A percentile compares a stretch with the other conserved stretches of the same genome.
Evolutionary conservation across 2,797 vertebrate species (phyloP).

Genomic region (Otolemur crassicaudatus): DNA sequence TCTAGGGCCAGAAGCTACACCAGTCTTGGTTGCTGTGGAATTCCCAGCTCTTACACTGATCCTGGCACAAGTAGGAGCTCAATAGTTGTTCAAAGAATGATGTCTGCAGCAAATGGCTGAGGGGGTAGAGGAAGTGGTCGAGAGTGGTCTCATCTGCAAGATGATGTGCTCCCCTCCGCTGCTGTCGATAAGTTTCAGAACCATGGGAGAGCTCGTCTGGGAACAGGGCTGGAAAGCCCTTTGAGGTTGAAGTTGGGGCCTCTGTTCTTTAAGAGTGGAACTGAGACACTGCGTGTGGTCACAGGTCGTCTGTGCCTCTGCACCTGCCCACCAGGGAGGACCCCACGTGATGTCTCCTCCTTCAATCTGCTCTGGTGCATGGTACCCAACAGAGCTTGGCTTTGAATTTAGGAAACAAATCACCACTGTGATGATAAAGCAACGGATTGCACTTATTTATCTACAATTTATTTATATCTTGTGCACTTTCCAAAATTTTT

Average conservation of each 20-base stretch:
- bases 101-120: neutral
- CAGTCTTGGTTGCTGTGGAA: neutral
- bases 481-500: neutral
- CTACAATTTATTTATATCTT: neutral
- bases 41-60: neutral
- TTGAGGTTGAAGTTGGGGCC: constrained; percentile 68
- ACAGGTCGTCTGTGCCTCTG: constrained; percentile 48
- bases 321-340: constrained; percentile 55
- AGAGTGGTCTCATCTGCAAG: constrained; percentile 8
- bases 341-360: neutral
- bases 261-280: constrained; percentile 73
- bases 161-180: neutral
- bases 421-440: fast-evolving
- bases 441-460: fast-evolving
- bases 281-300: constrained; percentile 74
- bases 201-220: neutral
- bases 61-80: neutral
- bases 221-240: constrained; percentile 66
- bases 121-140: constrained; percentile 55
- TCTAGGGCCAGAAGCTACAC: neutral
- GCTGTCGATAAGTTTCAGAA: constrained; percentile 59
- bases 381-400: neutral
- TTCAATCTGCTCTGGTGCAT: neutral
- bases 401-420: neutral
- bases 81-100: neutral